Percentiles rank a stretch among this genome's conserved stretches.
Conservation (phyloP, 2,113 vertebrate genomes). For the Peromyscus polionotus region DNA sequence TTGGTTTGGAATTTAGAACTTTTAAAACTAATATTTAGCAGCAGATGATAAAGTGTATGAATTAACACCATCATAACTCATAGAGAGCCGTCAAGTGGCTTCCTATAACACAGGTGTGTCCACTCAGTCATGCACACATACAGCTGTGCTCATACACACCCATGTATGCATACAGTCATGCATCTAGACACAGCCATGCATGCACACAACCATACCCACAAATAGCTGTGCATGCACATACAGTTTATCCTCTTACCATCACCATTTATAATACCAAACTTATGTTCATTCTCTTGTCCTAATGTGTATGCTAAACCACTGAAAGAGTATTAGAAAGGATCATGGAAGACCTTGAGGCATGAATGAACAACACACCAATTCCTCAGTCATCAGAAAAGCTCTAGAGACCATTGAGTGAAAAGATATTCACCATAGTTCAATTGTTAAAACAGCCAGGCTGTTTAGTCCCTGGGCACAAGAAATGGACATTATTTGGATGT, state of each 20-base stretch:
- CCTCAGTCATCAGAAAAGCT: neutral
- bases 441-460: slow-evolving; percentile 47
- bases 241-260: neutral
- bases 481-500: neutral
- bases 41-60: neutral
- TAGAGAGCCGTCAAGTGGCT: neutral
- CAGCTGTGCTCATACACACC: neutral
- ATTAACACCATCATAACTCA: neutral
- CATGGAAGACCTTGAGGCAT: neutral
- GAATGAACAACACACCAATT: neutral
- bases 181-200: neutral
- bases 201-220: neutral
- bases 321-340: neutral
- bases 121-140: neutral
- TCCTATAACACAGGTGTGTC: neutral
- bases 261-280: neutral
- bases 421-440: neutral
- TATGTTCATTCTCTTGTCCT: neutral
- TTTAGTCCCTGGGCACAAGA: slow-evolving; percentile 37
- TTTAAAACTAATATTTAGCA: neutral
- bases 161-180: neutral
- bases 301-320: neutral
- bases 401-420: neutral
- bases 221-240: too few species aligned
- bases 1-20: neutral